Percentiles rank a stretch among this genome's conserved stretches.
These are phyloP conservation scores for Synaphobranchus kaupii DNA, from an alignment of 2,797 vertebrate species.

Conservation along the genomic window DNA sequence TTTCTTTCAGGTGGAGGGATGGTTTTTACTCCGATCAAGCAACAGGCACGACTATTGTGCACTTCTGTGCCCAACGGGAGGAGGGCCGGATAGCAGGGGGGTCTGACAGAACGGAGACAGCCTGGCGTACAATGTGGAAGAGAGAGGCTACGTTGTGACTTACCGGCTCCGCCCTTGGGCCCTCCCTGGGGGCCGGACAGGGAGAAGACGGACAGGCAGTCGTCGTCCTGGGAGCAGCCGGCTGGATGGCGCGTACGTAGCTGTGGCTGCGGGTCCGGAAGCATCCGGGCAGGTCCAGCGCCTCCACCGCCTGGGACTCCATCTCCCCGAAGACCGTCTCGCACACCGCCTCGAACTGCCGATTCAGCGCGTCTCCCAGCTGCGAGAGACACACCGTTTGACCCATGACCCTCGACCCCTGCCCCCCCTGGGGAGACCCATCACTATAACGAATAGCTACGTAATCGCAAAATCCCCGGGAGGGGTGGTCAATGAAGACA, in stretches of 20 bases:
- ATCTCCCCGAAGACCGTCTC: constrained; percentile 95
- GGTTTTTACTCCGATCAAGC: neutral
- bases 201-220: constrained; percentile 96
- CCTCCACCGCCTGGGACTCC: constrained; percentile 96
- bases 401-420: neutral
- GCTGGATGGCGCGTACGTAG: constrained; percentile 99
- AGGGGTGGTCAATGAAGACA: neutral
- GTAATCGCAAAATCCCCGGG: neutral
- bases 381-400: constrained; percentile 53
- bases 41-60: neutral
- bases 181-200: constrained; percentile 84
- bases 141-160: constrained; percentile 59
- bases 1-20: neutral
- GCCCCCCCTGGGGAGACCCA: neutral
- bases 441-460: neutral
- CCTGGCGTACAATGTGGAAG: constrained; percentile 1
- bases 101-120: constrained; percentile 7
- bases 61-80: constrained; percentile 43
- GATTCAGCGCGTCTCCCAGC: constrained; percentile 91
- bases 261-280: constrained; percentile 98
- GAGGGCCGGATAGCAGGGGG: constrained; percentile 48
- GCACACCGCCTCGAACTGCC: constrained; percentile 91
- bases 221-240: constrained; percentile 96
- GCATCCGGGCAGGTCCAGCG: constrained; percentile 94
- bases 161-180: constrained; percentile 89